Percentiles rank a stretch among this genome's conserved stretches.
phyloP scores from a whole-genome alignment of 2,797 vertebrate species.

The Podarcis lilfordi region DNA sequence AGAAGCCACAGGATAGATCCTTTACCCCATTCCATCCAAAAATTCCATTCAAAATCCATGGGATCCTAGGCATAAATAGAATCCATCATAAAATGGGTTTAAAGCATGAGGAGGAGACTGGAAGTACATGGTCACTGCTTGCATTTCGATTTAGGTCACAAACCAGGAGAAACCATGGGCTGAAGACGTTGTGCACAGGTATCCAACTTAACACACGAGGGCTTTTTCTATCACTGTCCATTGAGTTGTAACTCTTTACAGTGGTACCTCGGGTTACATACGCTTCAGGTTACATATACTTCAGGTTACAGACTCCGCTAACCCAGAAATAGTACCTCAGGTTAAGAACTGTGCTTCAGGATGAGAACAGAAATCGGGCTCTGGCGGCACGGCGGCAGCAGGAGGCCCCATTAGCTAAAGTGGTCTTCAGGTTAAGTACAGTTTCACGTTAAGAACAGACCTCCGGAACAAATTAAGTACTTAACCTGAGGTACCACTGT shows the following conservation, averaged over 20 bases:
- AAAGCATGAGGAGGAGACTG: background rate
- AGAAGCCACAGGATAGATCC: conserved; percentile 86
- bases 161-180: background rate
- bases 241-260: background rate
- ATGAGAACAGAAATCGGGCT: too few species aligned
- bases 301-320: too few species aligned
- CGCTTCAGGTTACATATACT: too few species aligned
- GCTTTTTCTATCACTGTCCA: background rate
- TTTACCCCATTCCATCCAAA: conserved; percentile 93
- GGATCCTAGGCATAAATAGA: conserved; percentile 82
- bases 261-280: too few species aligned
- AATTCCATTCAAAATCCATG: conserved; percentile 95
- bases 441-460: too few species aligned
- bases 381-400: too few species aligned
- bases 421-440: too few species aligned
- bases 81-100: background rate
- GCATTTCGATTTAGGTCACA: background rate
- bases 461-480: too few species aligned
- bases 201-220: background rate
- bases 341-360: too few species aligned
- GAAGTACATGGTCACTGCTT: background rate
- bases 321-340: too few species aligned
- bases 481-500: too few species aligned
- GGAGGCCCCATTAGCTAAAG: too few species aligned
- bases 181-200: background rate